Evolutionary conservation across 2,113 vertebrate genomes (phyloP).

Genomic region (Mastomys natalensis): DNA sequence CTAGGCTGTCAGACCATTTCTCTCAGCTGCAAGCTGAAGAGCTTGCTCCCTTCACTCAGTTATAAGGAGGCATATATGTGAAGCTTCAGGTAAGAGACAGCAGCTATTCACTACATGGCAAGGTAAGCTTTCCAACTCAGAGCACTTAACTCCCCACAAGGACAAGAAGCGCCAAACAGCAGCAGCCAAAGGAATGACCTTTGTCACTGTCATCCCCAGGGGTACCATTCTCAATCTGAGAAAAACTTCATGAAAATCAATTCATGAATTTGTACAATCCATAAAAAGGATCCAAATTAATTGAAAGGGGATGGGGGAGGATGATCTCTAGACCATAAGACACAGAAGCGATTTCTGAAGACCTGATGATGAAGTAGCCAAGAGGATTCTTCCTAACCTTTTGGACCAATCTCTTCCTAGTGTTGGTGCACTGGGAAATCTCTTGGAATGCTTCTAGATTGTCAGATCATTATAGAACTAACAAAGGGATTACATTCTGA

Average conservation of each 20-base stretch:
- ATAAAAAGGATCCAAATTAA: not conserved
- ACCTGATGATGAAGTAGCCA: not conserved
- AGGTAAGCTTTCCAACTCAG: not conserved
- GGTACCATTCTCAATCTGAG: not conserved
- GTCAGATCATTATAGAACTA: not conserved
- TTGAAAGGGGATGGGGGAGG: not conserved
- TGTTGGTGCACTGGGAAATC: not conserved
- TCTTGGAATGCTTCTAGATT: not conserved
- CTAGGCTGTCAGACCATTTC: not conserved
- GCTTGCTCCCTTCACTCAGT: not conserved
- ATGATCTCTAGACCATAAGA: not conserved
- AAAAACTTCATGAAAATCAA: not conserved
- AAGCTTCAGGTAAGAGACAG: constrained; percentile 43
- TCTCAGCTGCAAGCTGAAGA: not conserved
- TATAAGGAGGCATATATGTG: not conserved
- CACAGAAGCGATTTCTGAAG: not conserved
- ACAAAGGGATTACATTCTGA: not conserved
- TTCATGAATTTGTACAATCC: not conserved
- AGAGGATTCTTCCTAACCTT: not conserved
- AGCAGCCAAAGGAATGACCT: not conserved
- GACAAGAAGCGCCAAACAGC: not conserved
- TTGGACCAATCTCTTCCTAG: accelerated
- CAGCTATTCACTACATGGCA: not conserved
- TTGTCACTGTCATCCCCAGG: not conserved
- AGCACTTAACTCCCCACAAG: not conserved